Evolutionary conservation across 2,113 vertebrate genomes (phyloP).

Genomic region (Galbula dea): DNA sequence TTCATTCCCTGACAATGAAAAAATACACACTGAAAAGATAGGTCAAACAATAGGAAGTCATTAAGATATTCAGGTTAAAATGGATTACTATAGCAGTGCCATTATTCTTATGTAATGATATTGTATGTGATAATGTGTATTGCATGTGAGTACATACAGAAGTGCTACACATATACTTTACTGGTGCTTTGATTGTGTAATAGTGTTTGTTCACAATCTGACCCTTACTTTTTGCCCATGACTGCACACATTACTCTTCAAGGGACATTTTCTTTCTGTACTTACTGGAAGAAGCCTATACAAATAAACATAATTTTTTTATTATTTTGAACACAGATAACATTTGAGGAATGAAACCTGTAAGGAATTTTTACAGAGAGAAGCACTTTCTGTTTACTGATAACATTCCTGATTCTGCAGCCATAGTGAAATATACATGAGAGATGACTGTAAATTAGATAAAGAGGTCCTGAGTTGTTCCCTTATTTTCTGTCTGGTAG

Average conservation of each 20-base stretch:
- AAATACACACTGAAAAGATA: neutral
- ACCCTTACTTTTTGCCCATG: neutral
- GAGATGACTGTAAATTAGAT: neutral
- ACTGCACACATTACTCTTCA: neutral
- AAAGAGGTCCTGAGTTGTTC: neutral
- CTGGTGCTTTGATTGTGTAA: neutral
- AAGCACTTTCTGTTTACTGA: neutral
- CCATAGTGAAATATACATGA: neutral
- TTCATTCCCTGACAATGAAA: neutral
- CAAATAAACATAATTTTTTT: neutral
- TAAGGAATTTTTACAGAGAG: neutral
- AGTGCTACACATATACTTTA: neutral
- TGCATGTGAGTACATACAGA: neutral
- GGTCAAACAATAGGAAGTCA: neutral
- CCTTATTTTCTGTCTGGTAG: neutral
- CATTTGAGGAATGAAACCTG: neutral
- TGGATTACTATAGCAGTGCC: neutral
- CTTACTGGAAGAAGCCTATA: neutral
- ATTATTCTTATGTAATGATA: neutral
- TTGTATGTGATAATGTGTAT: neutral
- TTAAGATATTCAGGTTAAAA: neutral
- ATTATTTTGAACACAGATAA: neutral
- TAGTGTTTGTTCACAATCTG: neutral
- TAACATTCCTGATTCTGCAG: neutral
- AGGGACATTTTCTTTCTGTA: neutral